Evolutionary conservation across 2,888 invertebrate genomes (phyloP).

Genomic region (Falcaria lacertinaria): DNA sequence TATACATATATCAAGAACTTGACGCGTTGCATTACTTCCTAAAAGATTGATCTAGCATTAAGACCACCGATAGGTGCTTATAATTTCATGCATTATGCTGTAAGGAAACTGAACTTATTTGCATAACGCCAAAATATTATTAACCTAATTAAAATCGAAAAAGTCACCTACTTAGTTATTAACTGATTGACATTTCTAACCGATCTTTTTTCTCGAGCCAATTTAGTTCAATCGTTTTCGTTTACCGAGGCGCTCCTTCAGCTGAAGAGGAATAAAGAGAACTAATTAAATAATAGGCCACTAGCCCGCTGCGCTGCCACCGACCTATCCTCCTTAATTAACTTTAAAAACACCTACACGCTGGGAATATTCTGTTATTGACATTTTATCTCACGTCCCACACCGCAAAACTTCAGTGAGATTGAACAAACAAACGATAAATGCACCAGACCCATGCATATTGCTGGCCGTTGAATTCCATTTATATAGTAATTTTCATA

Average conservation of each 20-base stretch:
- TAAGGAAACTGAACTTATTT: no score
- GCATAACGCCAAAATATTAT: no score
- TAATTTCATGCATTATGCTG: no score
- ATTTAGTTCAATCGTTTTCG: constrained; percentile 53
- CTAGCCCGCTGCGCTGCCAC: constrained; percentile 28
- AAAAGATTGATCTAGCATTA: no score
- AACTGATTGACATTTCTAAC: constrained; percentile 37
- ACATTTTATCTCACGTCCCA: constrained; percentile 24
- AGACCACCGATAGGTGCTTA: no score
- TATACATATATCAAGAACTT: no score
- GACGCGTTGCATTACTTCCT: no score
- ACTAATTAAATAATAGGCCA: constrained; percentile 55
- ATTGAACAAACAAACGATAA: neutral
- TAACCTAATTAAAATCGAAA: no score
- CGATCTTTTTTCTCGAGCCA: constrained; percentile 45
- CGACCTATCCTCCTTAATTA: constrained; percentile 31
- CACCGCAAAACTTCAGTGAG: constrained; percentile 8
- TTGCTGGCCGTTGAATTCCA: neutral
- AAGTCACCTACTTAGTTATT: neutral
- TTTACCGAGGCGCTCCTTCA: constrained; percentile 24
- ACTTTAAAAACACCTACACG: constrained; percentile 14
- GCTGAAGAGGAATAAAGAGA: constrained; percentile 43
- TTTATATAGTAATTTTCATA: neutral
- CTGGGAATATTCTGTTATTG: constrained; percentile 28
- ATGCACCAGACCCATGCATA: neutral